Evolutionary conservation across 2,113 vertebrate species (phyloP).

Genomic region (Pimephales promelas): DNA sequence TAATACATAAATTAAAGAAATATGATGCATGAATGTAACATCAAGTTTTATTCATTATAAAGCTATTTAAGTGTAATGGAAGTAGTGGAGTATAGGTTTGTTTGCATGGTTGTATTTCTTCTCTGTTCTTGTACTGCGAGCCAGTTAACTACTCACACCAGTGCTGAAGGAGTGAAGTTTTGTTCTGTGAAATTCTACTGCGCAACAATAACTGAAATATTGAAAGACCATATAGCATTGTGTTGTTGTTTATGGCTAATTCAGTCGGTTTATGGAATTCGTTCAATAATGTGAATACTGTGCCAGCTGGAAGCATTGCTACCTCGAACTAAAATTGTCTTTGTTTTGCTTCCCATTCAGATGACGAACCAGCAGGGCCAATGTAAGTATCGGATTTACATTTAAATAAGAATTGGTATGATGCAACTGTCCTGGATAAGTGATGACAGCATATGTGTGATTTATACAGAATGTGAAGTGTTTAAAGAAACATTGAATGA

Average conservation of each 20-base stretch:
- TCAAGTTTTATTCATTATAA: too few relatives aligned
- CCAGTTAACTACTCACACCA: not conserved
- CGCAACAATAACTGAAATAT: conserved; percentile 19
- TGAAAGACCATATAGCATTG: conserved; percentile 23
- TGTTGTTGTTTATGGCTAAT: conserved; percentile 22
- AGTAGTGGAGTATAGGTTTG: too few relatives aligned
- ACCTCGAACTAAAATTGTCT: conserved; percentile 59
- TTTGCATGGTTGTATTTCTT: conserved; percentile 7
- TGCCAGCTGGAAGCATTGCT: not conserved
- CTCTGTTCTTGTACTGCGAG: not conserved
- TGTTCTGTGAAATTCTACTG: not conserved
- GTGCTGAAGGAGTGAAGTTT: not conserved
- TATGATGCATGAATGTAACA: too few relatives aligned
- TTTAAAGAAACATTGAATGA: not conserved
- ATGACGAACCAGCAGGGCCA: conserved; percentile 96
- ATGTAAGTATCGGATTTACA: conserved; percentile 80
- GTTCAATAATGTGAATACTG: conserved; percentile 14
- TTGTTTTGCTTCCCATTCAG: conserved; percentile 75
- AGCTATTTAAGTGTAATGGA: too few relatives aligned
- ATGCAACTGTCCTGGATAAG: conserved; percentile 1
- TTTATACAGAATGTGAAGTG: not conserved
- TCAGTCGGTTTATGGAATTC: not conserved
- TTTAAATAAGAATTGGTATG: conserved; percentile 9
- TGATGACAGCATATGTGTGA: not conserved
- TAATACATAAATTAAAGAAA: too few relatives aligned